phyloP scores from a whole-genome alignment of 2,113 vertebrate genomes.

The Benitochromis conjunctus region DNA sequence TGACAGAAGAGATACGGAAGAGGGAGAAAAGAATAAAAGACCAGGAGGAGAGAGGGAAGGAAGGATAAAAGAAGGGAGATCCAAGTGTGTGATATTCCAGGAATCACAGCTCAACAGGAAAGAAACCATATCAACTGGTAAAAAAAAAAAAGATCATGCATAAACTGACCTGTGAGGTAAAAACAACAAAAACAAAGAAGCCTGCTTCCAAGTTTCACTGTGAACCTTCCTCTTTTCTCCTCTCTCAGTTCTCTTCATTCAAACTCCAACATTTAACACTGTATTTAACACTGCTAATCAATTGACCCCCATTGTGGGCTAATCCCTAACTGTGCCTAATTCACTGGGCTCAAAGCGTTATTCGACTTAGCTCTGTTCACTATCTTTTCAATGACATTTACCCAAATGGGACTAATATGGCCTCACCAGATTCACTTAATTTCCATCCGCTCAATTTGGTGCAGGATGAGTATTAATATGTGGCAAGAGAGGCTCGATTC shows the following conservation, averaged over 20 bases:
- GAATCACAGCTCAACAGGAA: neutral
- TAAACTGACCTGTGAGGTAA: conserved; percentile 18
- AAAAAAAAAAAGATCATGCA: conserved; percentile 41
- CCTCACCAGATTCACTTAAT: conserved; percentile 65
- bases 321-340: conserved; percentile 68
- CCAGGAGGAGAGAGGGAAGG: conserved; percentile 22
- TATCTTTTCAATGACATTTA: conserved; percentile 69
- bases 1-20: conserved; percentile 48
- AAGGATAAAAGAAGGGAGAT: conserved; percentile 33
- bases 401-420: conserved; percentile 71
- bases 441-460: conserved; percentile 64
- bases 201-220: neutral
- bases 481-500: conserved; percentile 20
- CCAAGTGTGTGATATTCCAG: conserved; percentile 33
- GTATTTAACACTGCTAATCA: conserved; percentile 65
- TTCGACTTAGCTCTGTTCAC: conserved; percentile 55
- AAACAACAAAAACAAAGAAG: conserved; percentile 12
- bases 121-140: conserved; percentile 3
- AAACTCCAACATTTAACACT: conserved; percentile 51
- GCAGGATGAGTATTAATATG: conserved; percentile 48
- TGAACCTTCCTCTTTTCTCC: neutral
- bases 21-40: conserved; percentile 31
- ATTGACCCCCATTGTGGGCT: conserved; percentile 71
- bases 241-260: conserved; percentile 16
- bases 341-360: conserved; percentile 68